Percentiles rank a stretch among this genome's conserved stretches.
Conservation (phyloP, 2,888 invertebrate species). For the Chymomyza fuscimana region DNA sequence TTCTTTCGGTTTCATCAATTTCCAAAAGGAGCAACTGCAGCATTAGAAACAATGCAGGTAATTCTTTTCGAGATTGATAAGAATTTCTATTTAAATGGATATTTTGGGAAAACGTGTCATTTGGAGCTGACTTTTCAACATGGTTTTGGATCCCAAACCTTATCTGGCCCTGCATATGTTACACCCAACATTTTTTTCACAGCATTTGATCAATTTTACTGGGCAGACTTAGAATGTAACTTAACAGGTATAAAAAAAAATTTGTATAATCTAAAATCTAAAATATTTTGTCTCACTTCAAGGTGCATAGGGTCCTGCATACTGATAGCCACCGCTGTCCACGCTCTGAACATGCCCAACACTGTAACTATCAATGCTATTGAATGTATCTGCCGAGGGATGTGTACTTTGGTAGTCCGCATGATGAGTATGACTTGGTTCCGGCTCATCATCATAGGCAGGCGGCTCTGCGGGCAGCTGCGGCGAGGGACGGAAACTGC, state of each 20-base stretch:
- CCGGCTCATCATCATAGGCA: conserved; percentile 40
- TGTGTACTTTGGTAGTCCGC: conserved; percentile 19
- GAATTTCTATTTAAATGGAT: too few species aligned
- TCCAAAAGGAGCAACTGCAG: too few species aligned
- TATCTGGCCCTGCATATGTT: too few species aligned
- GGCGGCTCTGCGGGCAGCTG: conserved; percentile 39
- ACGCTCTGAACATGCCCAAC: conserved; percentile 71
- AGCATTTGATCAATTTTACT: not conserved
- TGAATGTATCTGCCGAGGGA: conserved; percentile 60
- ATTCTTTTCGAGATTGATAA: too few species aligned
- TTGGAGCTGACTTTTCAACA: too few species aligned
- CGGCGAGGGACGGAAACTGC: conserved; percentile 54
- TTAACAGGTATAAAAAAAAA: conserved; percentile 24
- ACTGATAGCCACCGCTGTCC: conserved; percentile 61
- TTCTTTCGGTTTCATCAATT: too few species aligned
- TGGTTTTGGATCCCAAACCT: too few species aligned
- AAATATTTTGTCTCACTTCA: conserved; percentile 43
- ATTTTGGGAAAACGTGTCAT: too few species aligned
- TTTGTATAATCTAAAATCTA: conserved; percentile 45
- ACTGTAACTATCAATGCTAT: conserved; percentile 74
- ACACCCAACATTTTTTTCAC: not conserved
- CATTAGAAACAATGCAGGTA: too few species aligned
- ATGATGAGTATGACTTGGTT: conserved; percentile 46
- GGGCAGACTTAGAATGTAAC: conserved; percentile 10
- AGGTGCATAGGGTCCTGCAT: conserved; percentile 59